phyloP scores from a whole-genome alignment of 2,888 invertebrate species.

The Ceramica pisi region DNA sequence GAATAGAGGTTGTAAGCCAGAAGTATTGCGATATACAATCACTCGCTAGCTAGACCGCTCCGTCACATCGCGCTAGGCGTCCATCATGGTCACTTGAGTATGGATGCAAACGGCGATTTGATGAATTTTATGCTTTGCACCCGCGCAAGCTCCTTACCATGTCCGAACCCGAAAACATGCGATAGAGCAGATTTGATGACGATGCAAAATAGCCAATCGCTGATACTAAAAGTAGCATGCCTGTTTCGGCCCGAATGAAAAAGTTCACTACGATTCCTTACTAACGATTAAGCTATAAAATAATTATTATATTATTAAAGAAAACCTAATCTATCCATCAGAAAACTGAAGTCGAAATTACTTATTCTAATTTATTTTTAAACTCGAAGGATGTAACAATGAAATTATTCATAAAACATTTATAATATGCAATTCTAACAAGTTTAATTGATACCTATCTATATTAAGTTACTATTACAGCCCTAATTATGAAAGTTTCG shows the following conservation, averaged over 20 bases:
- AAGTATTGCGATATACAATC: too few relatives aligned
- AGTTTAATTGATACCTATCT: slow-evolving; percentile 22
- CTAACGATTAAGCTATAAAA: slow-evolving; percentile 14
- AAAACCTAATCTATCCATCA: background rate
- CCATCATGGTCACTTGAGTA: too few relatives aligned
- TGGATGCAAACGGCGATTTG: too few relatives aligned
- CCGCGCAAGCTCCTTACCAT: too few relatives aligned
- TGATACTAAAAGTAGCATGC: background rate
- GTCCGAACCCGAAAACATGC: too few relatives aligned
- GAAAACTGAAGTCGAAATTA: slow-evolving; percentile 21
- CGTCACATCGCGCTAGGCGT: too few relatives aligned
- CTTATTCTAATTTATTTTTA: slow-evolving; percentile 28
- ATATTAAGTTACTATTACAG: slow-evolving; percentile 6
- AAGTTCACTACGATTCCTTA: slow-evolving; percentile 4
- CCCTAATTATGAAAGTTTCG: background rate
- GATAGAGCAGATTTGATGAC: background rate
- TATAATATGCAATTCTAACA: slow-evolving; percentile 13
- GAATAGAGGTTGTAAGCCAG: too few relatives aligned
- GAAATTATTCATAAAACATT: slow-evolving; percentile 19
- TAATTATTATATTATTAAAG: slow-evolving; percentile 2
- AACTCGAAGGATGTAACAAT: slow-evolving; percentile 37
- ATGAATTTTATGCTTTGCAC: too few relatives aligned
- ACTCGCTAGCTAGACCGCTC: too few relatives aligned
- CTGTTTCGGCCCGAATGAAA: background rate
- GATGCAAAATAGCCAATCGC: background rate